Conservation (phyloP, 1,140 invertebrate species). For the Camponotus vicinus region DNA sequence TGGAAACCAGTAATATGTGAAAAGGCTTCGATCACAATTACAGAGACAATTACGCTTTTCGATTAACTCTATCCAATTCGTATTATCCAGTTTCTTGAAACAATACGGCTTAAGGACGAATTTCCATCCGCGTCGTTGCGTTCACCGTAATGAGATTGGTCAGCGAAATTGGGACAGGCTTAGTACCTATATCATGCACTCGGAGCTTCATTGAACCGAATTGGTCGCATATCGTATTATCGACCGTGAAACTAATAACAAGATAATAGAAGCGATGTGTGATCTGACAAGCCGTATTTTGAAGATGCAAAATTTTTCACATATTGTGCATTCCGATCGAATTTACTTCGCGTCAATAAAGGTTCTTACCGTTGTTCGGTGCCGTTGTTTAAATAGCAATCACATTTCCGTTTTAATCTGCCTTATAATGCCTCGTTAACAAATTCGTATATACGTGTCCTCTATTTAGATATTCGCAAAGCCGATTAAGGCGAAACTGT, state of each 20-base stretch:
- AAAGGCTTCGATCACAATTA: neutral
- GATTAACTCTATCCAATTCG: constrained; percentile 40
- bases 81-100: constrained; percentile 27
- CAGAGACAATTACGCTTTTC: neutral
- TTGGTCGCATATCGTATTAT: constrained; percentile 67
- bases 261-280: constrained; percentile 60
- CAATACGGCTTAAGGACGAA: constrained; percentile 56
- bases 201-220: constrained; percentile 63
- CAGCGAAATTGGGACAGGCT: constrained; percentile 52
- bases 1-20: constrained; percentile 7
- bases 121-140: constrained; percentile 61
- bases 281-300: constrained; percentile 4
- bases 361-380: neutral
- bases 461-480: constrained; percentile 19
- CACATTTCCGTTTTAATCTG: constrained; percentile 3
- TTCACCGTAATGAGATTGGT: constrained; percentile 69
- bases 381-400: neutral
- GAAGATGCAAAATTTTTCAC: constrained; percentile 1
- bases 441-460: neutral
- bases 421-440: neutral
- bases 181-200: constrained; percentile 58
- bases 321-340: neutral
- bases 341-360: neutral
- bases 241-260: constrained; percentile 5
- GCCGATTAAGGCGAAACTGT: neutral